Conservation (phyloP, 2,888 invertebrate genomes). For the Eumerus sabulonum region DNA sequence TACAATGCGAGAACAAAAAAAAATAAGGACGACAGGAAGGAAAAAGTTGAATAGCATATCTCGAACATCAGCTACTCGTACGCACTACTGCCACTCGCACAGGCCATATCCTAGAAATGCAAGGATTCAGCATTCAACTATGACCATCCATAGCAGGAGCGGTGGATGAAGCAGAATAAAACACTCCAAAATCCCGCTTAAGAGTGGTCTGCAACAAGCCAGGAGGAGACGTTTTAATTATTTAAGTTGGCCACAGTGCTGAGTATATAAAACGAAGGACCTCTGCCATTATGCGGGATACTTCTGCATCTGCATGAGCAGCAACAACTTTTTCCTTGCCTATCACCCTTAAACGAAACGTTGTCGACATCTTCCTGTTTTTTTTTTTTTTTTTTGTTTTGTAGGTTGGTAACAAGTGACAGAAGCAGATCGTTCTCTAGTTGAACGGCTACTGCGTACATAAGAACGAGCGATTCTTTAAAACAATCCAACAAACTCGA, state of each 20-base stretch:
- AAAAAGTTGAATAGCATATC: too few species aligned
- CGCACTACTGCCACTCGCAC: constrained; percentile 1
- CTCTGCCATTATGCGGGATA: constrained; percentile 3
- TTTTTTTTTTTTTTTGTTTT: too few species aligned
- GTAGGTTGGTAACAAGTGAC: too few species aligned
- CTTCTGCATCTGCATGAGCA: constrained; percentile 12
- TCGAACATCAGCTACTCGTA: too few species aligned
- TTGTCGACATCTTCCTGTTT: too few species aligned
- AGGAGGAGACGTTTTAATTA: constrained; percentile 28
- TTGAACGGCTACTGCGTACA: too few species aligned
- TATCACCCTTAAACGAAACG: not conserved
- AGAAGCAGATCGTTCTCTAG: too few species aligned
- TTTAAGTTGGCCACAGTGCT: constrained; percentile 15
- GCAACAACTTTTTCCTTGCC: not conserved
- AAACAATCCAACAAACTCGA: not conserved
- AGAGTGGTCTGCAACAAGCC: not conserved
- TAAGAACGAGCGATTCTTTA: too few species aligned
- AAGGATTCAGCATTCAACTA: not conserved
- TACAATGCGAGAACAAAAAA: too few species aligned
- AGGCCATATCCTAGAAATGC: constrained; percentile 6
- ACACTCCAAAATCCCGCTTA: not conserved
- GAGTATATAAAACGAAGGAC: not conserved
- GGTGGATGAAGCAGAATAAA: not conserved
- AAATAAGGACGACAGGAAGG: too few species aligned
- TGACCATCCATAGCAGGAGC: not conserved